phyloP scores from a whole-genome alignment of 1,140 invertebrate genomes.

The Cydia fagiglandana region DNA sequence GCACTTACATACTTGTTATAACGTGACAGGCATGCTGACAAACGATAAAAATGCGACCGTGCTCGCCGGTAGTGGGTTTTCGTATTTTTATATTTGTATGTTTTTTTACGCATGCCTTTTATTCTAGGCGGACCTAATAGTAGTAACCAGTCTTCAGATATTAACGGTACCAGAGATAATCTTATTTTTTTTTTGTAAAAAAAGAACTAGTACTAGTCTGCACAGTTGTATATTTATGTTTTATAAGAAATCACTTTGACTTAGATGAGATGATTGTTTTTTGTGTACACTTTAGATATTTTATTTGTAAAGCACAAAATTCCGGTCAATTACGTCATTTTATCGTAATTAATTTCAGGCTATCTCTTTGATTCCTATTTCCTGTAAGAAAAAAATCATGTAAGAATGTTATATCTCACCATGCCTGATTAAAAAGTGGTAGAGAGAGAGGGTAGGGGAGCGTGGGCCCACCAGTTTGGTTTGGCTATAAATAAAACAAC shows the following conservation, averaged over 20 bases:
- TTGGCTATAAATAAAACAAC: too few species aligned
- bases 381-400: too few species aligned
- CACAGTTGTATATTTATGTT: not conserved
- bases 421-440: too few species aligned
- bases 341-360: too few species aligned
- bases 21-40: too few species aligned
- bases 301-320: not conserved
- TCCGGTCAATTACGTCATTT: too few species aligned
- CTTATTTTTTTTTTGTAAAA: not conserved
- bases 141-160: not conserved
- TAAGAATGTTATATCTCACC: too few species aligned
- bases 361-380: too few species aligned
- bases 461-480: too few species aligned
- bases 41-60: too few species aligned
- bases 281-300: not conserved
- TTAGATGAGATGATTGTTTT: not conserved
- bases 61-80: not conserved
- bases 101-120: conserved; percentile 28
- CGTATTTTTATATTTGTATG: not conserved
- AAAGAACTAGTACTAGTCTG: not conserved
- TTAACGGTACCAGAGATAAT: conserved; percentile 11
- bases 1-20: too few species aligned
- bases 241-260: not conserved
- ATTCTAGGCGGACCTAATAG: conserved; percentile 3
- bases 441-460: too few species aligned